These are phyloP conservation scores for Calliopsis andreniformis DNA, from an alignment of 1,140 invertebrate species.

Conservation along the genomic window DNA sequence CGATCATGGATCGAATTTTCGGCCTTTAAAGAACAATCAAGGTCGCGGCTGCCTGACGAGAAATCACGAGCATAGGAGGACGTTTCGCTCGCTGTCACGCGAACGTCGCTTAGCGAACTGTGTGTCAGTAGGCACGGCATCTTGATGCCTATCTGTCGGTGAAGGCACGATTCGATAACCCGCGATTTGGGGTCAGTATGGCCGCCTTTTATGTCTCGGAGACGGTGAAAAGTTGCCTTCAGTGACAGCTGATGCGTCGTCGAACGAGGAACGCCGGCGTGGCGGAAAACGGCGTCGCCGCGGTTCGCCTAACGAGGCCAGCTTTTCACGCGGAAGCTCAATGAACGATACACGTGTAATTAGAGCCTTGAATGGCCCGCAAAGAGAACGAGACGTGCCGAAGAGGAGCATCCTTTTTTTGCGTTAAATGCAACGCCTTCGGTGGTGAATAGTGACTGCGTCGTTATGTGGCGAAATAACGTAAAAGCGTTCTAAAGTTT, in stretches of 20 bases:
- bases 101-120: slow-evolving; percentile 24
- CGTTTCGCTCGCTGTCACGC: slow-evolving; percentile 30
- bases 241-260: slow-evolving; percentile 46
- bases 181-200: slow-evolving; percentile 70
- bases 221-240: slow-evolving; percentile 40
- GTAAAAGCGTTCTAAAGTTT: slow-evolving; percentile 24
- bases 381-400: slow-evolving; percentile 1
- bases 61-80: slow-evolving; percentile 1
- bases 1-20: not conserved
- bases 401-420: slow-evolving; percentile 1
- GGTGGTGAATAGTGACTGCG: slow-evolving; percentile 2
- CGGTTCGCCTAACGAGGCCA: slow-evolving; percentile 38
- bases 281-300: not conserved
- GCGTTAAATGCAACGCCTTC: slow-evolving; percentile 11
- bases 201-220: slow-evolving; percentile 52
- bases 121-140: slow-evolving; percentile 43
- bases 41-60: slow-evolving; percentile 28
- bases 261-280: not conserved
- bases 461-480: slow-evolving; percentile 21
- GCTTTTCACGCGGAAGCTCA: slow-evolving; percentile 38
- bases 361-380: slow-evolving; percentile 28
- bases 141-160: slow-evolving; percentile 64
- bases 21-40: slow-evolving; percentile 38
- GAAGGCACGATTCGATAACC: slow-evolving; percentile 65
- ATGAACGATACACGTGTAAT: slow-evolving; percentile 37